phyloP scores from a whole-genome alignment of 2,113 vertebrate genomes.

The Polyodon spathula region DNA sequence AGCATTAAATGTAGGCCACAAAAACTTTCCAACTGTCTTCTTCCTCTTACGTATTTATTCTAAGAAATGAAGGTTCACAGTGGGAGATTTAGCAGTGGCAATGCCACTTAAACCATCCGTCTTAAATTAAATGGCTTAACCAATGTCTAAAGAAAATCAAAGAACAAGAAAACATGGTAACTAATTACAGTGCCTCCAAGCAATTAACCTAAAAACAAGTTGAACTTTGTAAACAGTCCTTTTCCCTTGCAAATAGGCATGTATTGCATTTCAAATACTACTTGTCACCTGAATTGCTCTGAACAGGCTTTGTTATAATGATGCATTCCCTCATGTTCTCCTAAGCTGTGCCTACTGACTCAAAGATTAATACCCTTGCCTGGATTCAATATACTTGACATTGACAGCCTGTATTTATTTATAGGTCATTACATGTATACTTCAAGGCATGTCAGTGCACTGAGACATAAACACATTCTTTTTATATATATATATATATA shows the following conservation, averaged over 20 bases:
- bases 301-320: conserved; percentile 10
- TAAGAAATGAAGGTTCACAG: conserved; percentile 16
- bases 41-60: neutral
- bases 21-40: conserved; percentile 7
- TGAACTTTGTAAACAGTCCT: neutral
- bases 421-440: neutral
- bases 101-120: conserved; percentile 26
- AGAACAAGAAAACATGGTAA: conserved; percentile 22
- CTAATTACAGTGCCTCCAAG: conserved; percentile 22
- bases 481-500: neutral
- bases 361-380: conserved; percentile 9
- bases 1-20: neutral
- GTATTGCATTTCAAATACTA: no score
- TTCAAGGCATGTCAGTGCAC: conserved; percentile 1
- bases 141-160: conserved; percentile 21
- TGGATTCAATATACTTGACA: conserved; percentile 9
- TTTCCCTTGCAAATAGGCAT: neutral
- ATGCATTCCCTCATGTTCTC: neutral
- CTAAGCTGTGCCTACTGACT: neutral
- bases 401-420: conserved; percentile 10
- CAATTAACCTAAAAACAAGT: conserved; percentile 13
- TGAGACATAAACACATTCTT: neutral
- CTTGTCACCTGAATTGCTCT: no score
- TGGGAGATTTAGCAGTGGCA: conserved; percentile 17
- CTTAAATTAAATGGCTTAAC: conserved; percentile 33